Conservation (phyloP, 2,888 invertebrate species). For the Scaptomyza polygonia region DNA sequence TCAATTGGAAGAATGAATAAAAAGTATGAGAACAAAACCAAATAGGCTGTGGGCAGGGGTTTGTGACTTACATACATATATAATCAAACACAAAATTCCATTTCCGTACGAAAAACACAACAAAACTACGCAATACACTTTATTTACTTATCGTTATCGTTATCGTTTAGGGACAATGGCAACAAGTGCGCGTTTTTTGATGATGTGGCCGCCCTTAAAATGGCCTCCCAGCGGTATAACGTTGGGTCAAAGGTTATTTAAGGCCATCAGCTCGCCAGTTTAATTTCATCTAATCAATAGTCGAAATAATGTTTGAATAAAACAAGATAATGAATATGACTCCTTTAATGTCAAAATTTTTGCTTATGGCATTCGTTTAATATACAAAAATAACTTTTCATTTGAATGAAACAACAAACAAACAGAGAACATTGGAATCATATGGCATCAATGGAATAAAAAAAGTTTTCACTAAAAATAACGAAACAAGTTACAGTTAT, state of each 20-base stretch:
- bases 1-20: not conserved
- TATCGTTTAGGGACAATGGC: slow-evolving; percentile 53
- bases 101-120: not conserved
- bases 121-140: not conserved
- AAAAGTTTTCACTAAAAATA: too few relatives aligned
- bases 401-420: not conserved
- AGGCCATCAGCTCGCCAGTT: slow-evolving; percentile 7
- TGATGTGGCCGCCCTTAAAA: slow-evolving; percentile 27
- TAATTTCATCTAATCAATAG: slow-evolving; percentile 35
- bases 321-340: slow-evolving; percentile 15
- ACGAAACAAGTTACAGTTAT: too few relatives aligned
- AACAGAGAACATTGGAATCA: too few relatives aligned
- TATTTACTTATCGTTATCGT: slow-evolving; percentile 62
- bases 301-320: slow-evolving; percentile 1
- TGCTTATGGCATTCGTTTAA: not conserved
- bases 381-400: too few relatives aligned
- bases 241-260: slow-evolving; percentile 35
- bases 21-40: slow-evolving; percentile 5
- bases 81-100: slow-evolving; percentile 46
- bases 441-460: too few relatives aligned
- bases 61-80: slow-evolving; percentile 41
- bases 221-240: slow-evolving; percentile 22
- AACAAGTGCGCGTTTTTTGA: slow-evolving; percentile 46
- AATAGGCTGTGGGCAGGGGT: not conserved
- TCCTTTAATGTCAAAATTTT: not conserved